Evolutionary conservation across 2,888 invertebrate species (phyloP), one percentile per base, ranked within the genome.

Genomic region (Ecliptopera silaceata): DNA sequence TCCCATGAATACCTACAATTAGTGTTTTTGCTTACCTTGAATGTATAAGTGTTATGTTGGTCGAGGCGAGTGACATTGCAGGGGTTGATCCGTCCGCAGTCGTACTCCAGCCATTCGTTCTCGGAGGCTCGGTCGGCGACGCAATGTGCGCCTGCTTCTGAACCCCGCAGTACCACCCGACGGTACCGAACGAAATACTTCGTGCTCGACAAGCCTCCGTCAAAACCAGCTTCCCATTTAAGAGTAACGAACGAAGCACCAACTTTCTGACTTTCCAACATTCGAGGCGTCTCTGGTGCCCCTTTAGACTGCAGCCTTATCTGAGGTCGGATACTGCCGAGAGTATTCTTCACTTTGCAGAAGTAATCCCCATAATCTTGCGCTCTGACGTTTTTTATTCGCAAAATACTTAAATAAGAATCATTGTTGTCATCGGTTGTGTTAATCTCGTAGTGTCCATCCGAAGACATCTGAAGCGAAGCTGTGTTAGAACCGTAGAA

Each of bases 311-410:
- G 97, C 38, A 98, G 82, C 6, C 94, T 92, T 46, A 98, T 97
- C 59, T 93, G 94, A 0, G 96, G 95, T 8, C 94, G 93, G 36
- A 95, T 94, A 48, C 92, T 95, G 12, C 98, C 98, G 56, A 97
- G 88, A 1, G 94, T 93, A 79, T 98, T 98, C 13, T 95, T 94
- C 4, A 97, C 97, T 65, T 96, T 94, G 75, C 98, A 98, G 52
- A 95, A 96, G 84, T 98, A 98, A 56, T 97, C 97, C 0, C 98
- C 98, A 74, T 97, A 98, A 77, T 98, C 97, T 49, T 95, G 93
- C n/a, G 95, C 93, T 42, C 95, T 94, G 12, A 97, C 93, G 58
- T 95, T 94, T 49, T 94, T 94, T 65, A 98, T 87, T 60, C 81
- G 93, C 31, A 98, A 84, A 0, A 96, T 93, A 56, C 96, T 97